These are phyloP conservation scores for Empidonax traillii DNA, from an alignment of 2,113 vertebrate species.

Conservation along the genomic window DNA sequence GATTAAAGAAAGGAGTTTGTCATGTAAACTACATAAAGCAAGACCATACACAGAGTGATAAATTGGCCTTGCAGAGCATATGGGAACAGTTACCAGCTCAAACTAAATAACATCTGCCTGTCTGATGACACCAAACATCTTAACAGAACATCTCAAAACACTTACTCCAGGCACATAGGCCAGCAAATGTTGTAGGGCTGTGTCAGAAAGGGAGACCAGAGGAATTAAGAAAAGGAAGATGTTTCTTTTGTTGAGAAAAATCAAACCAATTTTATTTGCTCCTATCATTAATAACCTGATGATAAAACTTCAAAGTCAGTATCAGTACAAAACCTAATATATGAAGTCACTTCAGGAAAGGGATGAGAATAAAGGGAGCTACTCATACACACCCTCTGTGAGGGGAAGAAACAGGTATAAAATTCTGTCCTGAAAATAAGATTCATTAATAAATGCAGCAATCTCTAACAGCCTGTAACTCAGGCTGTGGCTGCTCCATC, in stretches of 20 bases:
- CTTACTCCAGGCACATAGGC: background rate
- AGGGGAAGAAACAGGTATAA: background rate
- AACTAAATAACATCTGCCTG: background rate
- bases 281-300: background rate
- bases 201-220: background rate
- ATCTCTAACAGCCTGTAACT: background rate
- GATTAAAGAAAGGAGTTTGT: background rate
- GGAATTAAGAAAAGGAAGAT: background rate
- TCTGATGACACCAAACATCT: background rate
- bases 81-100: background rate
- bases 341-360: background rate
- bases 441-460: background rate
- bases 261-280: background rate
- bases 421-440: background rate
- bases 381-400: background rate
- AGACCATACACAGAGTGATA: background rate
- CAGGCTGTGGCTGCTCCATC: background rate
- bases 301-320: background rate
- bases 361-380: background rate
- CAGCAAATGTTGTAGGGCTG: background rate
- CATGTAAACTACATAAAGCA: background rate
- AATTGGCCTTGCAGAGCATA: background rate
- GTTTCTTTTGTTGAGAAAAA: background rate
- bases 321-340: background rate
- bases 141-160: background rate